Evolutionary conservation across 2,113 vertebrate genomes (phyloP), one percentile per base, ranked within the genome.

Genomic region (Platycercus adscitus): DNA sequence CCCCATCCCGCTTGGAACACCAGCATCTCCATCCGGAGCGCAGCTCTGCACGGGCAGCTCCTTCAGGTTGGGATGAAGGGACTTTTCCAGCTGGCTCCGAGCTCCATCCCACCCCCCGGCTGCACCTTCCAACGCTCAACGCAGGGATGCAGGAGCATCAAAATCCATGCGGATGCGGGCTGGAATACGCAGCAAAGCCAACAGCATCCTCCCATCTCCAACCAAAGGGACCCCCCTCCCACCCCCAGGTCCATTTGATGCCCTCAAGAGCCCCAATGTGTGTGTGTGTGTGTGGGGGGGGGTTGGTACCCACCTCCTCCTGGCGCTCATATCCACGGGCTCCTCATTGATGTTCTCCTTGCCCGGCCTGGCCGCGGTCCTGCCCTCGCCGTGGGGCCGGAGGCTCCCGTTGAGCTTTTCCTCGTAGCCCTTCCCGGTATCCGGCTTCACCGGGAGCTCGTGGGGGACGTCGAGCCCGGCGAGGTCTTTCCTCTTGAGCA

Each of bases 321-420:
- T 98, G 12, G 99, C 98, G 10, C 99, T 99, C 99, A 99, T 99
- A n/a, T 99, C 99, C 97, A 99, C 99, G 0, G 99, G 99, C 89
- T 99, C 99, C 3, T 99, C 99, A 33, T 97, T 97, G 60, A 99
- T 99, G 97, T 99, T 99, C 96, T 99, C 99, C 97, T 99, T 99
- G 35, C 99, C 99, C 1, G 99, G 99, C 96, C 99, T 98, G 95
- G 97, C 97, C 37, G 89, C 83, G 55, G 97, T 84, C 93, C 98
- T 96, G 82, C 76, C 95, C 33, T 98, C 98, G 5, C 97, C 96
- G 39, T 98, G 98, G 86, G 98, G 95, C 94, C 98, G 65, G 43
- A 98, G 95, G 90, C 97, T 98, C 35, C 98, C 98, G 5, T 98
- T 98, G 75, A 98, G 98, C 92, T 99, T 98, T 65, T 98, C 98